These are phyloP conservation scores for Temnothorax ravouxi DNA, from an alignment of 2,888 invertebrate genomes.

Conservation along the genomic window DNA sequence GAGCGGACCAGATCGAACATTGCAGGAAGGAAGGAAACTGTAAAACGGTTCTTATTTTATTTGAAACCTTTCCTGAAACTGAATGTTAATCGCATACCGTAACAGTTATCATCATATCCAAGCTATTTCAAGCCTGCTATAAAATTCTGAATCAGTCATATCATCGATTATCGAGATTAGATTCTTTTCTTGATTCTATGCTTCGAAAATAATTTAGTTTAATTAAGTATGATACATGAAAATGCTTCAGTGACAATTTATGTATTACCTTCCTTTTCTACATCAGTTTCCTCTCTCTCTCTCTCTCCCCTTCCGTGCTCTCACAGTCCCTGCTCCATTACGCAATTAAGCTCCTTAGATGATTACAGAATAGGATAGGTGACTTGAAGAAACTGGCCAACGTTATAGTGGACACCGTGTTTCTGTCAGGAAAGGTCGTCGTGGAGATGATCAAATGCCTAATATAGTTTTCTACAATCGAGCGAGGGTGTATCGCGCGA, in stretches of 20 bases:
- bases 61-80: not conserved
- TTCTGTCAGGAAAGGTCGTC: not conserved
- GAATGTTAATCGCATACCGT: not conserved
- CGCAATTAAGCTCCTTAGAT: slow-evolving; percentile 7
- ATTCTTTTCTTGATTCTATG: not conserved
- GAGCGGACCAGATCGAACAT: slow-evolving; percentile 1
- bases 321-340: not conserved
- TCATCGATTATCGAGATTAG: not conserved
- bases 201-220: not conserved
- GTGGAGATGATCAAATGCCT: slow-evolving; percentile 5
- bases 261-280: not conserved
- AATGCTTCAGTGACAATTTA: not conserved
- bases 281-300: not conserved
- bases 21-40: not conserved
- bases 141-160: not conserved
- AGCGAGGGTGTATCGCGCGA: not conserved
- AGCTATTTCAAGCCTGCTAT: not conserved
- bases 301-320: not conserved
- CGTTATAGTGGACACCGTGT: not conserved
- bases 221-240: not conserved
- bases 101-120: not conserved
- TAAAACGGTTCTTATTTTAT: not conserved
- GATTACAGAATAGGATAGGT: not conserved
- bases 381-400: slow-evolving; percentile 3
- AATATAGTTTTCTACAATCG: slow-evolving; percentile 20